These are phyloP conservation scores for Deilephila porcellus DNA, from an alignment of 2,888 invertebrate species.

Conservation along the genomic window DNA sequence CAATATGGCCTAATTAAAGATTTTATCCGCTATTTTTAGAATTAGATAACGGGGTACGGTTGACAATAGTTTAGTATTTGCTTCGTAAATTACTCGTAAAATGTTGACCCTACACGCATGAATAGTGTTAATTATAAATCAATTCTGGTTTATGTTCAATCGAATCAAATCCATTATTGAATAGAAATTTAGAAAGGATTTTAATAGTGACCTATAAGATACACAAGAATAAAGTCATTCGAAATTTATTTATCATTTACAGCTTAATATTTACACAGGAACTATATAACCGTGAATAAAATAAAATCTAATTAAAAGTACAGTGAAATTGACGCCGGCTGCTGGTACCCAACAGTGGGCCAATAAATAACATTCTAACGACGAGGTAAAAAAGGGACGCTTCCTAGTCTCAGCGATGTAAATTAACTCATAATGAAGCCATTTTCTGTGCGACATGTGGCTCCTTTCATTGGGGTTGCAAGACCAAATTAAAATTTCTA, in stretches of 20 bases:
- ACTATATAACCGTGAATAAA: constrained; percentile 37
- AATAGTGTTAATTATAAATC: too few relatives aligned
- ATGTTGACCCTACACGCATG: too few relatives aligned
- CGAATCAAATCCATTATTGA: not conserved
- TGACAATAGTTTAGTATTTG: not conserved
- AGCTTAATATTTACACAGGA: constrained; percentile 22
- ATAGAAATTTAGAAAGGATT: too few relatives aligned
- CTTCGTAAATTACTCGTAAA: too few relatives aligned
- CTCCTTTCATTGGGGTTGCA: constrained; percentile 18
- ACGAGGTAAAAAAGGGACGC: constrained; percentile 70
- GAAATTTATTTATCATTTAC: too few relatives aligned
- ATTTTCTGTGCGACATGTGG: constrained; percentile 44
- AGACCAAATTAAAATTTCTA: constrained; percentile 17
- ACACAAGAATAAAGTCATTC: too few relatives aligned
- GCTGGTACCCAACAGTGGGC: constrained; percentile 53
- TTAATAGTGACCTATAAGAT: too few relatives aligned
- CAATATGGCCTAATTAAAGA: constrained; percentile 25
- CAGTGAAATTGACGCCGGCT: constrained; percentile 12
- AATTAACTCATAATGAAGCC: constrained; percentile 78
- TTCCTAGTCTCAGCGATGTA: constrained; percentile 78
- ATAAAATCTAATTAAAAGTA: constrained; percentile 13
- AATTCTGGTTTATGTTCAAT: too few relatives aligned
- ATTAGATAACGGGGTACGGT: not conserved
- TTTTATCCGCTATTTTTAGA: not conserved
- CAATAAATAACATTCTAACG: constrained; percentile 77